phyloP scores from a whole-genome alignment of 2,113 vertebrate species.

The Suricata suricatta region DNA sequence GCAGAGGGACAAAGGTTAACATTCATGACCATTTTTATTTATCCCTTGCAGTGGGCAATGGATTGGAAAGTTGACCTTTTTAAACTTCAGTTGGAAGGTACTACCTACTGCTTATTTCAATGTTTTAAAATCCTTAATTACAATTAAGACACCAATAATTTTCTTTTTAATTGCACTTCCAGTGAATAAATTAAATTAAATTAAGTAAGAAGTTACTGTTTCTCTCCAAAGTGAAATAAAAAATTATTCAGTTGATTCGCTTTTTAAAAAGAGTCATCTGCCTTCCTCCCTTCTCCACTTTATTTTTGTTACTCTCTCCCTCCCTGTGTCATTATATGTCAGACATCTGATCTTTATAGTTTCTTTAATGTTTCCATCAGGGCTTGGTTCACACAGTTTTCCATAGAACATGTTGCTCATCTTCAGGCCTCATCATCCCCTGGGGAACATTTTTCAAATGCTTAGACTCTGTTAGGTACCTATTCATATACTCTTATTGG shows the following conservation, averaged over 20 bases:
- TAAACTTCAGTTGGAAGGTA: neutral
- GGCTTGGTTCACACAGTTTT: neutral
- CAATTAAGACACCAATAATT: neutral
- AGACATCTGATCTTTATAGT: neutral
- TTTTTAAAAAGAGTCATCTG: neutral
- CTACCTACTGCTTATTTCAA: neutral
- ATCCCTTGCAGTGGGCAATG: neutral
- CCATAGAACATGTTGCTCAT: neutral
- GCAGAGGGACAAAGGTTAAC: conserved; percentile 11
- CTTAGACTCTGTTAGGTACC: neutral
- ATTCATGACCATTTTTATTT: neutral
- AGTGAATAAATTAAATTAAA: neutral
- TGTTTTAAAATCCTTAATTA: neutral
- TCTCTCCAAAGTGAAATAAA: neutral
- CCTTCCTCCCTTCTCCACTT: neutral
- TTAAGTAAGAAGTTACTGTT: neutral
- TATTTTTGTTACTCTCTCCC: neutral
- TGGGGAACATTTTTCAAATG: neutral
- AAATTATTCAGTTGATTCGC: neutral
- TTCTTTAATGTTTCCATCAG: neutral
- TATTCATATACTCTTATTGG: neutral
- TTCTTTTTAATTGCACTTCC: neutral
- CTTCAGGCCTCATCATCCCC: neutral
- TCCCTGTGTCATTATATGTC: neutral
- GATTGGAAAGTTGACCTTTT: neutral